A percentile compares a stretch with the other conserved stretches of the same genome.
Evolutionary conservation across 1,140 invertebrate species (phyloP).

Genomic region (Drosophila nasuta): DNA sequence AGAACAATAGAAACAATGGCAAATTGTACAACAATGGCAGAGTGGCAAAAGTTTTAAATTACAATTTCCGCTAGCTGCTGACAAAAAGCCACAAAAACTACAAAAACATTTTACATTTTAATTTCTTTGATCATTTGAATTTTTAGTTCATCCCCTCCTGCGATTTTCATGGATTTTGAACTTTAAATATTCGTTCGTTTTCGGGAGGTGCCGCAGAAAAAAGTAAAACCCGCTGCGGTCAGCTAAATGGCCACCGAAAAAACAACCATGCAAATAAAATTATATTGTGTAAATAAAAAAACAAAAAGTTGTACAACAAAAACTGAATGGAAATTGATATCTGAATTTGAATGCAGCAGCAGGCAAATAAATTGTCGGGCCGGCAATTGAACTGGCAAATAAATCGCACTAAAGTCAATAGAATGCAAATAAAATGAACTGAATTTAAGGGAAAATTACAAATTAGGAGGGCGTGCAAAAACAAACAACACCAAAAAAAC

Average conservation of each 20-base stretch:
- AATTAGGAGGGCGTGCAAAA: conserved; percentile 6
- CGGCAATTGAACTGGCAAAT: conserved; percentile 30
- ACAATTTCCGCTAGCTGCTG: conserved; percentile 62
- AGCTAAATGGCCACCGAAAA: conserved; percentile 65
- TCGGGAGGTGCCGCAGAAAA: conserved; percentile 10
- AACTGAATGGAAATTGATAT: conserved; percentile 51
- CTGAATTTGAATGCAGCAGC: conserved; percentile 55
- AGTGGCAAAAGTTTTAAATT: conserved; percentile 59
- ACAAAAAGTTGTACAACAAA: not conserved
- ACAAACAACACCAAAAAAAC: too few relatives aligned
- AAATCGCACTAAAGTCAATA: conserved; percentile 14
- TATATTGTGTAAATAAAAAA: conserved; percentile 31
- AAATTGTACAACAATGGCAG: not conserved
- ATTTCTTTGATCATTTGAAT: conserved; percentile 43
- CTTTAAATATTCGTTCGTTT: conserved; percentile 52
- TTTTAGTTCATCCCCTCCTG: conserved; percentile 51
- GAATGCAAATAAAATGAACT: conserved; percentile 15
- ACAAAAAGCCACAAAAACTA: conserved; percentile 50
- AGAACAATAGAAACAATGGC: conserved; percentile 28
- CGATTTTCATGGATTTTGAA: conserved; percentile 70
- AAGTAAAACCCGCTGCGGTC: conserved; percentile 53
- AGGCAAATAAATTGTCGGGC: conserved; percentile 30
- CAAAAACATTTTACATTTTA: conserved; percentile 22
- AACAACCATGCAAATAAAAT: conserved; percentile 60
- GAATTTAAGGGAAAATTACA: conserved; percentile 27